Evolutionary conservation across 1,140 invertebrate genomes (phyloP).

Genomic region (Mizuhopecten yessoensis): DNA sequence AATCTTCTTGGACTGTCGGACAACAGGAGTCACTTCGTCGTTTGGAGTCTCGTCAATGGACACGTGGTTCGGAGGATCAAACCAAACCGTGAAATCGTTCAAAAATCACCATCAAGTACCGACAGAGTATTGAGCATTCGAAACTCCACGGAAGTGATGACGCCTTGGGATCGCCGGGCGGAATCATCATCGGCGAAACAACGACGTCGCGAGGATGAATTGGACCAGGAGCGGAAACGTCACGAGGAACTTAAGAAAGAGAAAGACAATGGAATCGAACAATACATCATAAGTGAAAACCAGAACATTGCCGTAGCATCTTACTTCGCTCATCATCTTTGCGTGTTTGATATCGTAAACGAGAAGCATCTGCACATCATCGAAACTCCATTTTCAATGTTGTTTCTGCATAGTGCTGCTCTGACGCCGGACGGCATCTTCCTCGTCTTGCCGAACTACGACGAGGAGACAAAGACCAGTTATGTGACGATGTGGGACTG

Average conservation of each 20-base stretch:
- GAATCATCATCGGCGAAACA: conserved; percentile 73
- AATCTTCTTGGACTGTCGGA: conserved; percentile 79
- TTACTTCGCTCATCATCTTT: conserved; percentile 82
- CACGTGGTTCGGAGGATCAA: conserved; percentile 77
- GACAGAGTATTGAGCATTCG: conserved; percentile 56
- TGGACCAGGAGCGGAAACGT: conserved; percentile 71
- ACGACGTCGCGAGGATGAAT: conserved; percentile 71
- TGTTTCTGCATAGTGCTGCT: conserved; percentile 79
- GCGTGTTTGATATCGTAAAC: conserved; percentile 78
- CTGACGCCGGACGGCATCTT: conserved; percentile 77
- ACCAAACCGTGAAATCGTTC: conserved; percentile 75
- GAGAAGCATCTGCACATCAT: conserved; percentile 77
- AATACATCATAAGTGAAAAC: conserved; percentile 80
- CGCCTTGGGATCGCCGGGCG: conserved; percentile 79
- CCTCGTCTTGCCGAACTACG: conserved; percentile 81
- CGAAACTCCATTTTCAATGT: conserved; percentile 78
- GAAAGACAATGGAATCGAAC: conserved; percentile 80
- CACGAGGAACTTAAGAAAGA: conserved; percentile 77
- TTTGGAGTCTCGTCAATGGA: conserved; percentile 80
- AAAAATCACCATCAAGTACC: conserved; percentile 56
- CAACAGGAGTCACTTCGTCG: conserved; percentile 79
- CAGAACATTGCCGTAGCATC: conserved; percentile 80
- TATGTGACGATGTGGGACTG: conserved; percentile 82
- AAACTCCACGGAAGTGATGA: conserved; percentile 72
- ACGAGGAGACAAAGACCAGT: conserved; percentile 81